Conservation (phyloP, 2,888 invertebrate species). For the Epinotia bilunana region DNA sequence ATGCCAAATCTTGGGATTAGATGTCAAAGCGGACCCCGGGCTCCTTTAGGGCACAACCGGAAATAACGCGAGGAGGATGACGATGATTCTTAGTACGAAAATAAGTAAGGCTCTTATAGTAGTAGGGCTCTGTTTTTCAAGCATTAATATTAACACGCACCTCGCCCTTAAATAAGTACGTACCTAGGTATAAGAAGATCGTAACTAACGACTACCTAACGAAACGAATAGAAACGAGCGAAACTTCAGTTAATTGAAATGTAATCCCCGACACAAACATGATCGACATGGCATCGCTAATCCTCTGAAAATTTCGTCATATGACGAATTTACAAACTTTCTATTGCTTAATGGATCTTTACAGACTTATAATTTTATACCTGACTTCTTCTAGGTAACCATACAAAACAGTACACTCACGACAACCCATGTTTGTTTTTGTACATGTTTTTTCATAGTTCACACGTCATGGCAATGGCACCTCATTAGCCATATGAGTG, state of each 20-base stretch:
- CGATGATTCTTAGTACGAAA: no score
- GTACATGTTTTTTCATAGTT: slow-evolving; percentile 20
- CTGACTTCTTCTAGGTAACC: slow-evolving; percentile 1
- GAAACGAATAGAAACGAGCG: slow-evolving; percentile 10
- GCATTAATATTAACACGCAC: no score
- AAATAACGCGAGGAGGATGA: no score
- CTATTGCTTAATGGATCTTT: no score
- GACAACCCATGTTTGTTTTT: slow-evolving; percentile 28
- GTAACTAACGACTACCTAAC: not conserved
- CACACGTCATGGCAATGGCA: slow-evolving; percentile 29
- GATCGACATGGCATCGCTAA: not conserved
- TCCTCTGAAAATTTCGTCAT: not conserved
- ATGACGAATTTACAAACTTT: not conserved
- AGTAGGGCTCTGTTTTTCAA: no score
- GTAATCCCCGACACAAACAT: slow-evolving; percentile 18
- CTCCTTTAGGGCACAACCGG: no score
- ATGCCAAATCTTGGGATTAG: no score
- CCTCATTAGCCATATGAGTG: slow-evolving; percentile 34
- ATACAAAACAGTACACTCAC: slow-evolving; percentile 9
- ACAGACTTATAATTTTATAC: not conserved
- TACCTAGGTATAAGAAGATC: not conserved
- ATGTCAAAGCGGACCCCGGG: no score
- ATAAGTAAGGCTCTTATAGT: no score
- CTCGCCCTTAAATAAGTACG: no score
- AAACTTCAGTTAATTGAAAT: slow-evolving; percentile 23